Conservation (phyloP, 2,113 vertebrate species). For the Sardina pilchardus region DNA sequence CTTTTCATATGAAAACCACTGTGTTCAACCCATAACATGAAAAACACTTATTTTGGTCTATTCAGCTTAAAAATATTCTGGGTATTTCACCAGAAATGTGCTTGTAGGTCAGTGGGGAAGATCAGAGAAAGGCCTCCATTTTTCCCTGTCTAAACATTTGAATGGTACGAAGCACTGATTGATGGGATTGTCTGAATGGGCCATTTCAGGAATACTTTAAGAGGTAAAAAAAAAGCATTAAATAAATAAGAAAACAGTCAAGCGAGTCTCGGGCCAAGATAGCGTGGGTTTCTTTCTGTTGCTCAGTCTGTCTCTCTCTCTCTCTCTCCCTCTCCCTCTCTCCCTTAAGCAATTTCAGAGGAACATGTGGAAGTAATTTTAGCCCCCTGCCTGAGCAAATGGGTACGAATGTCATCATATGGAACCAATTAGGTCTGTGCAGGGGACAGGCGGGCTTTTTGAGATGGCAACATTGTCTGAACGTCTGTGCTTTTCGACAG, state of each 20-base stretch:
- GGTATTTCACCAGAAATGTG: constrained; percentile 11
- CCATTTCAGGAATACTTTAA: constrained; percentile 20
- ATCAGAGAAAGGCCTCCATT: neutral
- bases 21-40: neutral
- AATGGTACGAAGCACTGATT: neutral
- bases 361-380: constrained; percentile 63
- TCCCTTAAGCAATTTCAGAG: constrained; percentile 44
- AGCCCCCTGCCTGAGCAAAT: constrained; percentile 42
- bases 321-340: constrained; percentile 19
- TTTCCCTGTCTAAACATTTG: neutral
- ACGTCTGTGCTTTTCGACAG: constrained; percentile 25
- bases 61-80: constrained; percentile 6
- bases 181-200: constrained; percentile 10
- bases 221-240: constrained; percentile 22
- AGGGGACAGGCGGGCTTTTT: constrained; percentile 38
- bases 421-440: constrained; percentile 53
- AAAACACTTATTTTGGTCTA: neutral
- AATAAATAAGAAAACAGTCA: constrained; percentile 42
- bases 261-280: constrained; percentile 35
- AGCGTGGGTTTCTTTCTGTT: constrained; percentile 32
- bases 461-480: constrained; percentile 43
- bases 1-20: neutral
- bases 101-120: constrained; percentile 16
- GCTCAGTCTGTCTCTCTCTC: neutral
- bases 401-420: constrained; percentile 53